Evolutionary conservation across 2,888 invertebrate species (phyloP), one percentile per base, ranked within the genome.

Genomic region (Diaperis boleti): DNA sequence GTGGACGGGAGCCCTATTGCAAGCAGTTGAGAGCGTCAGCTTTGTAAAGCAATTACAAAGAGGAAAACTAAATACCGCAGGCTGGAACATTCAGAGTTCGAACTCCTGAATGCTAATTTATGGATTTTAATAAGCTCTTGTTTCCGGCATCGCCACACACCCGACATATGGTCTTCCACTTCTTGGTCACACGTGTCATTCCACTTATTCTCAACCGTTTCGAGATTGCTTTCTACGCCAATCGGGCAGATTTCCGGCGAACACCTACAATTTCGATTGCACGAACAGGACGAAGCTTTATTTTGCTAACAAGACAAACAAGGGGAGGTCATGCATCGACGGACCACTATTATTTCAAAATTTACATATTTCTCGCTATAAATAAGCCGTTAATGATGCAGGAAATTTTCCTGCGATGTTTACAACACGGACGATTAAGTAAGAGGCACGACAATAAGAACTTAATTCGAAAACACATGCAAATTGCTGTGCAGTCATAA

Each of bases 211-310:
- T 45, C 37, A 29, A 44, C 18, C 45, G 45, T 54, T 45, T 55
- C 47, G 47, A 47, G 39, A 61, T 55, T 39, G 61, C 55, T 35
- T 61, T 61, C 44, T 35, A 37, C 44, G 31, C 54, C 45, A 54
- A 54, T 61, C 54, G 37, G 42, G 31, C 22, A 45, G 31, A 17
- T 55, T 61, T 47, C 61, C 61, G 39, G 47, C 26, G 45, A 55
- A 47, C 29, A 54, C 61, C 45, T 39, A 54, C 50, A 61, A 61
- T 55, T 45, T 26, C 54, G 33, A 54, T 41, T 41, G 33, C 42
- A 54, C 54, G 54, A 41, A 17, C 52, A 31, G 31, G 54, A 42
- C 42, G 54, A 54, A 54, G 41, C 42, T 42, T 14, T 29, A 52
- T 13, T 52, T 50, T 20, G 14, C 15, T 52, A 29, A 29, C 39